A percentile compares a stretch with the other conserved stretches of the same genome.
phyloP scores from a whole-genome alignment of 2,113 vertebrate species.

The Ammodytes marinus region DNA sequence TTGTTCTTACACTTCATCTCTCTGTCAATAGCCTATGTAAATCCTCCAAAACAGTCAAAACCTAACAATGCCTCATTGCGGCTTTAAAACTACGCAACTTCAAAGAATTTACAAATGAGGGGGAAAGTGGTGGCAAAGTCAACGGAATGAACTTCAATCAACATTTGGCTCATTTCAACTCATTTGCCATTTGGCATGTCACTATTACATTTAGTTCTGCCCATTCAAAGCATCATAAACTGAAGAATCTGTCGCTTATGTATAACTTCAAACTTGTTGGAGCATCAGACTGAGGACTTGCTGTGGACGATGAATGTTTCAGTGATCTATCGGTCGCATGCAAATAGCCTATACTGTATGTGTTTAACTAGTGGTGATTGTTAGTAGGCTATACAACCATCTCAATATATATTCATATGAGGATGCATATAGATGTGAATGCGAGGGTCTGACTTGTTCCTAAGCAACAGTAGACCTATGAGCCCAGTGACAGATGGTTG shows the following conservation, averaged over 20 bases:
- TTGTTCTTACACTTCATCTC: constrained; percentile 46
- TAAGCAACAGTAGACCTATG: constrained; percentile 85
- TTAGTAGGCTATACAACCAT: constrained; percentile 14
- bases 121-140: constrained; percentile 5
- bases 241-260: constrained; percentile 36
- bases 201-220: background rate
- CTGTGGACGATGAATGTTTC: constrained; percentile 9
- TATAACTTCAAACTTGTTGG: background rate
- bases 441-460: constrained; percentile 81
- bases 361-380: constrained; percentile 17
- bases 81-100: constrained; percentile 18
- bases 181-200: background rate
- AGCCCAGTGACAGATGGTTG: constrained; percentile 86
- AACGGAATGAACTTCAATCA: background rate
- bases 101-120: constrained; percentile 9
- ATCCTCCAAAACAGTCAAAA: constrained; percentile 15
- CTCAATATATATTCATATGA: constrained; percentile 56
- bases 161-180: background rate
- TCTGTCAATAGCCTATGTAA: constrained; percentile 64
- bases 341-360: background rate
- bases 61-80: background rate
- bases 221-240: background rate
- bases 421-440: constrained; percentile 63
- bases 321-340: background rate
- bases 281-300: background rate